Percentiles rank a stretch among this genome's conserved stretches.
phyloP scores from a whole-genome alignment of 2,113 vertebrate species.

The Theropithecus gelada region DNA sequence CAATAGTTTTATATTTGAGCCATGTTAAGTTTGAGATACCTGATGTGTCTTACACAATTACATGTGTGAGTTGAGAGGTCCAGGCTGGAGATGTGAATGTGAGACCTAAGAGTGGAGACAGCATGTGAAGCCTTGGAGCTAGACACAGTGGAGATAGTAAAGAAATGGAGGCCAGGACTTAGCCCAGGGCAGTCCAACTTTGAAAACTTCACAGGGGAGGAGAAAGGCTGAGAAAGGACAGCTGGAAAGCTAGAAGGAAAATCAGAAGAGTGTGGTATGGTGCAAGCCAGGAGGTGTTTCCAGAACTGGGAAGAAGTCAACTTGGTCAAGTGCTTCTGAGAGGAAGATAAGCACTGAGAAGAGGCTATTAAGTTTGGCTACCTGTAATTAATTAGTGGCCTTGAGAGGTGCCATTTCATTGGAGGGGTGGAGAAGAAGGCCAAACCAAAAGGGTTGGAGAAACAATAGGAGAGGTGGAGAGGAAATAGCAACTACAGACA shows the following conservation, averaged over 20 bases:
- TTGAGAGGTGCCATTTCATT: not conserved
- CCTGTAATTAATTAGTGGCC: not conserved
- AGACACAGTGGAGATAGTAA: not conserved
- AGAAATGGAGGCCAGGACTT: not conserved
- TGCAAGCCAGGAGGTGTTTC: not conserved
- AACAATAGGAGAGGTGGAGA: not conserved
- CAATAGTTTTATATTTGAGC: constrained; percentile 21
- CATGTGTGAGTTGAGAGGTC: not conserved
- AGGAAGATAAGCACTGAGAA: not conserved
- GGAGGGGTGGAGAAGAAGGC: not conserved
- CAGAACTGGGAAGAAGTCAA: not conserved
- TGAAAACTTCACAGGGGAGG: not conserved
- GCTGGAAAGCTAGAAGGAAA: not conserved
- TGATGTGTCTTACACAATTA: not conserved
- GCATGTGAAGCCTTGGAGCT: not conserved
- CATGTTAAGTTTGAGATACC: not conserved
- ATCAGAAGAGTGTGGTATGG: not conserved
- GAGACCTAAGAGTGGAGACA: not conserved
- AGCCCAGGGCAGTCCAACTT: not conserved
- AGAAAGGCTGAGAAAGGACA: constrained; percentile 18
- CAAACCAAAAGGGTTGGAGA: not conserved
- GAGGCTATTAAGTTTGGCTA: not conserved
- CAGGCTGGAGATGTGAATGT: not conserved
- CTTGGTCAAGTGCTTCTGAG: constrained; percentile 7
- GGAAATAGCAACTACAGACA: not conserved